These are phyloP conservation scores for Ochropleura leucogaster DNA, from an alignment of 2,888 invertebrate species.

Conservation along the genomic window DNA sequence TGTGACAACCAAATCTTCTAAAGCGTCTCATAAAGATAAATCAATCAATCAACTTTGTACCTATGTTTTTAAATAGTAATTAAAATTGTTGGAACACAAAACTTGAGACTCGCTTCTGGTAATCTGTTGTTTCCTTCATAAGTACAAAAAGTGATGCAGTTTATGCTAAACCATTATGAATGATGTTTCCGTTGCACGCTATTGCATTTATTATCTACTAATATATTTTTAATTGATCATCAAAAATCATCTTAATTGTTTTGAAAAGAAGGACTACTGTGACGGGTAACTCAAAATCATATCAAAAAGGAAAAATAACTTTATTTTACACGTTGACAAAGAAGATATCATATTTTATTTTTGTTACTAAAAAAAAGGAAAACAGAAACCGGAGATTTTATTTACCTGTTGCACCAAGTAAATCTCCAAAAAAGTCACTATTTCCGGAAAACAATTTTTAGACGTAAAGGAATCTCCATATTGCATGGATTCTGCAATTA, in stretches of 20 bases:
- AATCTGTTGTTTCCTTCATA: not conserved
- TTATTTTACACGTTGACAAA: not conserved
- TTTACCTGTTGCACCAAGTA: not conserved
- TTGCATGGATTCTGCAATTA: not conserved
- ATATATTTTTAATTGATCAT: not conserved
- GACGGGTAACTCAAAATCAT: not conserved
- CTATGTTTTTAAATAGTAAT: not conserved
- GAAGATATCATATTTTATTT: not conserved
- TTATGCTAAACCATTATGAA: not conserved
- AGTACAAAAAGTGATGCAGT: not conserved
- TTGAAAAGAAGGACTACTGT: not conserved
- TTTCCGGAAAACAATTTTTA: not conserved
- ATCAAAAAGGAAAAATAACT: not conserved
- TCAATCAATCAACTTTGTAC: not conserved
- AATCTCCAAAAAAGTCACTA: not conserved
- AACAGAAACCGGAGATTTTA: not conserved
- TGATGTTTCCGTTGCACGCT: not conserved
- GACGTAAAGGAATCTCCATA: not conserved
- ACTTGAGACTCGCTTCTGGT: not conserved
- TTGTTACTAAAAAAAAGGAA: too few species aligned
- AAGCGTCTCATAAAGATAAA: too few species aligned
- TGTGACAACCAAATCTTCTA: too few species aligned
- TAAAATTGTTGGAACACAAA: too few species aligned
- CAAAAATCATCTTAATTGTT: not conserved
- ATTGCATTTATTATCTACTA: constrained; percentile 6